These are phyloP conservation scores for Ichneumoninae sp. DNA, from an alignment of 2,888 invertebrate genomes.

Conservation along the genomic window DNA sequence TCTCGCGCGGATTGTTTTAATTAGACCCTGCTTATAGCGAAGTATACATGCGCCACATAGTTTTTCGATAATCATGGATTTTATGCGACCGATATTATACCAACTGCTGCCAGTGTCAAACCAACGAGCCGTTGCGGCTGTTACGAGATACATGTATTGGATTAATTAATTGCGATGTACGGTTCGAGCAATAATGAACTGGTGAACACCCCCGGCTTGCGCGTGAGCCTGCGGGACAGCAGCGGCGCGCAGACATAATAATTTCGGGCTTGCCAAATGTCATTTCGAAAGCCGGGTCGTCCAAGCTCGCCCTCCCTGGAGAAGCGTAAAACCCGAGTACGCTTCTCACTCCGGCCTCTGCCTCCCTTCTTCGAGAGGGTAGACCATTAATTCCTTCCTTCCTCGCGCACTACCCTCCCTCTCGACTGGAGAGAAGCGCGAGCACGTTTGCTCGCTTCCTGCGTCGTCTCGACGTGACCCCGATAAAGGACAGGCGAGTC, in stretches of 20 bases:
- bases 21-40: constrained; percentile 27
- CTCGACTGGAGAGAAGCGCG: not conserved
- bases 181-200: constrained; percentile 62
- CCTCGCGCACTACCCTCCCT: constrained; percentile 56
- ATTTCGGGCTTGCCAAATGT: constrained; percentile 58
- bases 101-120: constrained; percentile 18
- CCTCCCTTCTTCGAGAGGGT: constrained; percentile 63
- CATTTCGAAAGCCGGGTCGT: constrained; percentile 49
- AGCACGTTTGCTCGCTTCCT: constrained; percentile 59
- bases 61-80: constrained; percentile 58
- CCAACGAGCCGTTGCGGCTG: constrained; percentile 3
- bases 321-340: constrained; percentile 61
- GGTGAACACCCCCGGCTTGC: constrained; percentile 36
- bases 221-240: constrained; percentile 26
- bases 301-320: constrained; percentile 49
- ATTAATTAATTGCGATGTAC: constrained; percentile 65
- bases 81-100: constrained; percentile 46
- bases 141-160: constrained; percentile 31
- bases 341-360: constrained; percentile 38
- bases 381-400: constrained; percentile 67
- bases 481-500: constrained; percentile 58
- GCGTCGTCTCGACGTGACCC: constrained; percentile 57
- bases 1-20: constrained; percentile 41
- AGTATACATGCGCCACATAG: constrained; percentile 5
- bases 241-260: constrained; percentile 56